phyloP scores from a whole-genome alignment of 2,113 vertebrate species.

The Sitta europaea region DNA sequence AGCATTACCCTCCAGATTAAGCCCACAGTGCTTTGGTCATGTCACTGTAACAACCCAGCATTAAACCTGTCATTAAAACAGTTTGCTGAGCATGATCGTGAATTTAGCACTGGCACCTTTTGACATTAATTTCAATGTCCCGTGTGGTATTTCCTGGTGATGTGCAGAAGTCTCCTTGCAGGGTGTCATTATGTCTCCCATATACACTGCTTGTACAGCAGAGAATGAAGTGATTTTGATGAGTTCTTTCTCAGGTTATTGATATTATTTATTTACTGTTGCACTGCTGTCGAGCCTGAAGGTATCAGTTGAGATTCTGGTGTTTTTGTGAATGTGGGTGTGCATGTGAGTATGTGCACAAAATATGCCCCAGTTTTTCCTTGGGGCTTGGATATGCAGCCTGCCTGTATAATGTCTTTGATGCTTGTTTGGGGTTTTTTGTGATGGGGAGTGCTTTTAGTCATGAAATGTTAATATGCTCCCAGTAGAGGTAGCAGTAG shows the following conservation, averaged over 20 bases:
- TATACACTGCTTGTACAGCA: not conserved
- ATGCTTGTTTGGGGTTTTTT: not conserved
- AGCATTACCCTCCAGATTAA: slow-evolving; percentile 49
- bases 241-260: not conserved
- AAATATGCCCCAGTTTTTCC: not conserved
- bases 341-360: not conserved
- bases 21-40: slow-evolving; percentile 21
- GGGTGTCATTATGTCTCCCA: not conserved
- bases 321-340: not conserved
- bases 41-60: slow-evolving; percentile 51
- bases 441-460: slow-evolving; percentile 18
- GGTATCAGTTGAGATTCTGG: slow-evolving; percentile 16
- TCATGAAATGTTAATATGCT: slow-evolving; percentile 19
- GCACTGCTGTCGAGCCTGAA: not conserved
- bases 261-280: slow-evolving; percentile 44
- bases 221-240: not conserved
- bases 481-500: not conserved
- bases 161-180: not conserved
- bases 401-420: not conserved
- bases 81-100: slow-evolving; percentile 41
- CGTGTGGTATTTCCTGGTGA: not conserved
- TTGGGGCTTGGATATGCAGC: not conserved
- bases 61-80: slow-evolving; percentile 66
- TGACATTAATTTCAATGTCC: slow-evolving; percentile 55
- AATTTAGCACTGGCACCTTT: slow-evolving; percentile 47